Percentiles rank a stretch among this genome's conserved stretches.
phyloP scores from a whole-genome alignment of 2,113 vertebrate species.

The Alouatta palliata region DNA sequence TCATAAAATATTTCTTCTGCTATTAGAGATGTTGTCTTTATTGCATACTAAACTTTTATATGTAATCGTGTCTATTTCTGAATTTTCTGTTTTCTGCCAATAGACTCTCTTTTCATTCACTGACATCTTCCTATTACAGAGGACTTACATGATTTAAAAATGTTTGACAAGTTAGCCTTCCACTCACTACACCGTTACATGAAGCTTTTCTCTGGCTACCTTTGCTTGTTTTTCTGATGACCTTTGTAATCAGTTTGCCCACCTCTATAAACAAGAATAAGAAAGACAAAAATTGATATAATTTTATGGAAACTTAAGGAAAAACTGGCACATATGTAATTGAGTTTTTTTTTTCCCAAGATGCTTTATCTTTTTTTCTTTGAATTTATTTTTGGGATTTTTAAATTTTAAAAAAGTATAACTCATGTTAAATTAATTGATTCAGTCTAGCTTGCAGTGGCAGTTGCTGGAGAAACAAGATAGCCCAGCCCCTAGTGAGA shows the following conservation, averaged over 20 bases:
- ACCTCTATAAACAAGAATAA: background rate
- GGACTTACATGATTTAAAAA: accelerated
- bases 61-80: accelerated
- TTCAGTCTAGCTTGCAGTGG: accelerated
- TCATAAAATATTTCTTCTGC: accelerated
- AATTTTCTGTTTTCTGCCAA: accelerated
- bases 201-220: background rate
- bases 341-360: background rate
- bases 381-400: accelerated
- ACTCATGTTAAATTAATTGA: accelerated
- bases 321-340: accelerated
- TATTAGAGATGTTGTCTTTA: accelerated
- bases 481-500: accelerated
- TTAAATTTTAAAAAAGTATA: background rate
- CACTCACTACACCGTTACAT: accelerated
- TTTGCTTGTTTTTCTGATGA: background rate
- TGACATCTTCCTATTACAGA: accelerated
- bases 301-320: background rate
- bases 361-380: accelerated
- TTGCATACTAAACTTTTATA: accelerated
- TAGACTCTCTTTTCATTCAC: accelerated
- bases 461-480: accelerated
- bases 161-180: background rate
- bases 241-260: no score
- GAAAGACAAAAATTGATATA: background rate